These are phyloP conservation scores for Fistularia commersonii DNA, from an alignment of 2,797 vertebrate species.

Conservation along the genomic window DNA sequence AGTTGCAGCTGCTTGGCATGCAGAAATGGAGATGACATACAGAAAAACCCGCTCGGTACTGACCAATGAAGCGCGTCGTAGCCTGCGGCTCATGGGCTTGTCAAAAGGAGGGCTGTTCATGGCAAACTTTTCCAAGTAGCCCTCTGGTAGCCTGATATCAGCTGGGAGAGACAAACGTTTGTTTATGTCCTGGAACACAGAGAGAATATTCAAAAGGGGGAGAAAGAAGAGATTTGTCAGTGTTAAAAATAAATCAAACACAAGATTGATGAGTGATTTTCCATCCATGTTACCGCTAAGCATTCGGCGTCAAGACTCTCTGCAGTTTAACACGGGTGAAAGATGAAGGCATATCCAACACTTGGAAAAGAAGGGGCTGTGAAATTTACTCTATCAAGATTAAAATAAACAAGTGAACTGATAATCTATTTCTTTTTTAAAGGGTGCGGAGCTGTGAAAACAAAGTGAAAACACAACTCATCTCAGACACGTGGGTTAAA, in stretches of 20 bases:
- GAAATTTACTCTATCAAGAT: too few species aligned
- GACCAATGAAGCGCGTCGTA: slow-evolving; percentile 79
- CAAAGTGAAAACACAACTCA: too few species aligned
- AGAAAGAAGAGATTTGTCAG: slow-evolving; percentile 1
- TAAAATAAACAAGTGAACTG: too few species aligned
- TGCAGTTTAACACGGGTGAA: too few species aligned
- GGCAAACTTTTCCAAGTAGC: slow-evolving; percentile 81
- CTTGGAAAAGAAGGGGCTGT: too few species aligned
- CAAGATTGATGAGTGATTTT: background rate
- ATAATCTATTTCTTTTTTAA: too few species aligned
- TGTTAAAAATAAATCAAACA: background rate
- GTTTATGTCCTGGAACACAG: slow-evolving; percentile 78
- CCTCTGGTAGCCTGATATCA: slow-evolving; percentile 80
- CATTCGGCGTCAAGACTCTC: too few species aligned
- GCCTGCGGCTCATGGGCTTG: slow-evolving; percentile 79
- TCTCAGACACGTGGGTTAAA: too few species aligned
- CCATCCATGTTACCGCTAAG: background rate
- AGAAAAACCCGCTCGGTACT: slow-evolving; percentile 30
- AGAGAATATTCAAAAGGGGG: slow-evolving; percentile 2
- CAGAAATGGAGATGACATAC: slow-evolving; percentile 2
- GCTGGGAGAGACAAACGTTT: slow-evolving; percentile 81
- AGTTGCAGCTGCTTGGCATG: slow-evolving; percentile 17
- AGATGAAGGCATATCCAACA: too few species aligned
- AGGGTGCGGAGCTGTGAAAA: too few species aligned
- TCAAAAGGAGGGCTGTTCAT: slow-evolving; percentile 82